phyloP scores from a whole-genome alignment of 2,113 vertebrate species.

The Oostethus manadensis region DNA sequence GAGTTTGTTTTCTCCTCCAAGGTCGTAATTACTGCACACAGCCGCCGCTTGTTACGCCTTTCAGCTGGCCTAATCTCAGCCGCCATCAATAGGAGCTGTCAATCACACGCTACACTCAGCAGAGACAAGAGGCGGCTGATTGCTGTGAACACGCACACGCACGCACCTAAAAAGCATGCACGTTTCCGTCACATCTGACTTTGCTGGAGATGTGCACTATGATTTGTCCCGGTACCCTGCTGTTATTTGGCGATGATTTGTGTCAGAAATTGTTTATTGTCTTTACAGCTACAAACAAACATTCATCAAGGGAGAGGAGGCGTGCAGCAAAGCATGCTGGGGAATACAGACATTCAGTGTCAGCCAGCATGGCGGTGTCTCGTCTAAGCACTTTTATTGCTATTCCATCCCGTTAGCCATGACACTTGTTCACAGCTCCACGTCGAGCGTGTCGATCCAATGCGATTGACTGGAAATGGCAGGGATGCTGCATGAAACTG shows the following conservation, averaged over 20 bases:
- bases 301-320: too few relatives aligned
- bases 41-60: constrained; percentile 68
- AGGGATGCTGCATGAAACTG: constrained; percentile 52
- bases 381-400: too few relatives aligned
- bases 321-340: too few relatives aligned
- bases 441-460: too few relatives aligned
- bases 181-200: constrained; percentile 12
- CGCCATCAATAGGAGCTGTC: constrained; percentile 70
- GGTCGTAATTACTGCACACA: constrained; percentile 67
- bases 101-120: constrained; percentile 66
- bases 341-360: too few relatives aligned
- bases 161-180: constrained; percentile 10
- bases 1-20: constrained; percentile 56
- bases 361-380: too few relatives aligned
- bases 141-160: constrained; percentile 37
- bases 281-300: too few relatives aligned
- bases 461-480: constrained; percentile 33
- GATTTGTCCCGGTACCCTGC: background rate
- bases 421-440: too few relatives aligned
- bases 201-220: background rate
- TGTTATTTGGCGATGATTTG: too few relatives aligned
- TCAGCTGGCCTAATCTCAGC: constrained; percentile 70
- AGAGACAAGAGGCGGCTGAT: constrained; percentile 72
- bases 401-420: too few relatives aligned
- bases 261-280: too few relatives aligned